Evolutionary conservation across 2,113 vertebrate genomes (phyloP).

Genomic region (Elaphurus davidianus): DNA sequence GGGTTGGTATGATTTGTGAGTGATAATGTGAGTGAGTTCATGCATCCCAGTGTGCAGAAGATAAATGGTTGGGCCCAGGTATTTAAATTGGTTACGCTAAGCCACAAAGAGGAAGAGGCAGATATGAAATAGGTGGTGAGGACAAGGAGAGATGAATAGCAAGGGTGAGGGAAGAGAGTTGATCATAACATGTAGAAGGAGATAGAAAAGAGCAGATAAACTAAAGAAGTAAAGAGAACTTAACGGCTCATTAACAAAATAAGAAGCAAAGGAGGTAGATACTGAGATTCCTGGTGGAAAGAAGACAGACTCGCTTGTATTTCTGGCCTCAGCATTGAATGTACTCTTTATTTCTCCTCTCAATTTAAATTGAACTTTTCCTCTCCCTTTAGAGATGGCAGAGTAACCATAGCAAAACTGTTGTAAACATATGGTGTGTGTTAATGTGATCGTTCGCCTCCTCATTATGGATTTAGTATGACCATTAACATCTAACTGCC

Average conservation of each 20-base stretch:
- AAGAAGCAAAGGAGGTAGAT: neutral
- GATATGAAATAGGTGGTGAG: neutral
- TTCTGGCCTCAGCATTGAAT: neutral
- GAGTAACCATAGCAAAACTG: slow-evolving; percentile 55
- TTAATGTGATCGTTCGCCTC: slow-evolving; percentile 60
- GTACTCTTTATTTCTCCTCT: slow-evolving; percentile 34
- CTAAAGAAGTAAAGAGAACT: neutral
- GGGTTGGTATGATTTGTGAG: neutral
- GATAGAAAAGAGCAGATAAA: neutral
- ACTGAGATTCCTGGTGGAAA: neutral
- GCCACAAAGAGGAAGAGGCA: neutral
- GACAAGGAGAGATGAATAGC: neutral
- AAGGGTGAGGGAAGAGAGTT: neutral
- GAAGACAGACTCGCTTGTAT: neutral
- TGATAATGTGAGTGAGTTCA: neutral
- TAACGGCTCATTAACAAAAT: neutral
- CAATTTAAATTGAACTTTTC: slow-evolving; percentile 58
- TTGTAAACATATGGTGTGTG: slow-evolving; percentile 71
- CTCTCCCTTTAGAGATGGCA: slow-evolving; percentile 55
- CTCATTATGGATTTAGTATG: slow-evolving; percentile 70
- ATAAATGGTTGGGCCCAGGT: too few relatives aligned
- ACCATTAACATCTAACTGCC: slow-evolving; percentile 70
- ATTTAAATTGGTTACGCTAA: neutral
- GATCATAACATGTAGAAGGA: neutral
- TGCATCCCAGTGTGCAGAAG: neutral